Percentiles rank a stretch among this genome's conserved stretches.
Conservation (phyloP, 2,888 invertebrate species). For the Nomada goodeniana region DNA sequence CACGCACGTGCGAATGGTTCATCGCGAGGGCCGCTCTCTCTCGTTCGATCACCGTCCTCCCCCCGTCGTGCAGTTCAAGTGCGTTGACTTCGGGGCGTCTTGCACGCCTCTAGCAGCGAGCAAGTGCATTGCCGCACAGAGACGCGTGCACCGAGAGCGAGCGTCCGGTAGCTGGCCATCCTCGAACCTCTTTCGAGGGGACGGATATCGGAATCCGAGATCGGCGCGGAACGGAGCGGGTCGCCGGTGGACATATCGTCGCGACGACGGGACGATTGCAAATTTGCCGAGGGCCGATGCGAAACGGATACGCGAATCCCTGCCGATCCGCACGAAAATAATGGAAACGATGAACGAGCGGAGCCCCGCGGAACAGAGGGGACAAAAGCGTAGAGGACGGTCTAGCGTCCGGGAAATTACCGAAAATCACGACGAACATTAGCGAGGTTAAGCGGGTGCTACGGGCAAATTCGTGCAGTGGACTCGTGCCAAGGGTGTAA, state of each 20-base stretch:
- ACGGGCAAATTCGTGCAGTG: constrained; percentile 72
- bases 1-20: constrained; percentile 34
- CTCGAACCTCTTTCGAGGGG: background rate
- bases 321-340: too few species aligned
- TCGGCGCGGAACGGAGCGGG: constrained; percentile 10
- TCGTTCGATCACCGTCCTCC: constrained; percentile 25
- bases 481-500: constrained; percentile 78
- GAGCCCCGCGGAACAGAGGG: background rate
- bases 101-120: constrained; percentile 28
- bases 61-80: constrained; percentile 30
- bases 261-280: background rate
- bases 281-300: too few species aligned
- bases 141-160: constrained; percentile 8
- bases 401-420: constrained; percentile 52
- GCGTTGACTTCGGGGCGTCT: constrained; percentile 53
- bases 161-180: background rate
- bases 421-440: constrained; percentile 69
- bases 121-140: constrained; percentile 33
- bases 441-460: constrained; percentile 68
- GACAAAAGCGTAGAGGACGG: constrained; percentile 15
- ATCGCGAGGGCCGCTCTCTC: constrained; percentile 16
- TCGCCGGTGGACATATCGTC: background rate
- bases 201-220: constrained; percentile 13
- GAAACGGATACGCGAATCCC: too few species aligned
- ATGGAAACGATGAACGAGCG: background rate